Evolutionary conservation across 2,113 vertebrate genomes (phyloP).

Genomic region (Scolopax mira): DNA sequence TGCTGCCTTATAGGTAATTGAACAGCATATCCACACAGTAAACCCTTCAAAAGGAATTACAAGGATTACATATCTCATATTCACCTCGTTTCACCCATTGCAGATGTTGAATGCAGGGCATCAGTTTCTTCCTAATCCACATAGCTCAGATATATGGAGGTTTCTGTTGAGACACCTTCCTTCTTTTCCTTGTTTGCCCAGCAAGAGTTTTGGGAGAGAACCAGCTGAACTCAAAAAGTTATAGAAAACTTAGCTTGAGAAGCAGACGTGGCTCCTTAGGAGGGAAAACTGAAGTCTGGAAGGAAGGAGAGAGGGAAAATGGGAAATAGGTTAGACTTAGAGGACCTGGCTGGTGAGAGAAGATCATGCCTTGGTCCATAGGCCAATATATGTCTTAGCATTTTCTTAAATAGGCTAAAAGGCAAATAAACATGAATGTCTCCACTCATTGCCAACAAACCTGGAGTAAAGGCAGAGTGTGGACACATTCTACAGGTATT

Average conservation of each 20-base stretch:
- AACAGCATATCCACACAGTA: constrained; percentile 45
- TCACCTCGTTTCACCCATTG: constrained; percentile 48
- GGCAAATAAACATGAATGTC: background rate
- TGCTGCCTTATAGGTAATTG: constrained; percentile 54
- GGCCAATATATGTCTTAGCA: background rate
- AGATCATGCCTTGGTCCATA: background rate
- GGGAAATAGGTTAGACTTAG: background rate
- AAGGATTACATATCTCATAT: constrained; percentile 53
- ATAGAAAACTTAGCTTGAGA: background rate
- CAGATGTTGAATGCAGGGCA: background rate
- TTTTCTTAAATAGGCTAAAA: background rate
- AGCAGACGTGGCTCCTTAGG: background rate
- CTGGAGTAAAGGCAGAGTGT: background rate
- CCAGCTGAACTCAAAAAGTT: background rate
- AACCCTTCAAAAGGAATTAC: constrained; percentile 62
- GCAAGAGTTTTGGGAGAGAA: background rate
- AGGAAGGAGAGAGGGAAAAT: background rate
- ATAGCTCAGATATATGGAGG: background rate
- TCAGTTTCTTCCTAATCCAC: background rate
- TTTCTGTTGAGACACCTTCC: background rate
- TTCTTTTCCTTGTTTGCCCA: background rate
- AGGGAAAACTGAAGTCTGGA: background rate
- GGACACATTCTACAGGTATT: background rate
- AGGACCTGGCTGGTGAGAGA: background rate
- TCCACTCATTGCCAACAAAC: background rate